These are phyloP conservation scores for Pharmacophagus antenor DNA, from an alignment of 2,888 invertebrate genomes.

Conservation along the genomic window DNA sequence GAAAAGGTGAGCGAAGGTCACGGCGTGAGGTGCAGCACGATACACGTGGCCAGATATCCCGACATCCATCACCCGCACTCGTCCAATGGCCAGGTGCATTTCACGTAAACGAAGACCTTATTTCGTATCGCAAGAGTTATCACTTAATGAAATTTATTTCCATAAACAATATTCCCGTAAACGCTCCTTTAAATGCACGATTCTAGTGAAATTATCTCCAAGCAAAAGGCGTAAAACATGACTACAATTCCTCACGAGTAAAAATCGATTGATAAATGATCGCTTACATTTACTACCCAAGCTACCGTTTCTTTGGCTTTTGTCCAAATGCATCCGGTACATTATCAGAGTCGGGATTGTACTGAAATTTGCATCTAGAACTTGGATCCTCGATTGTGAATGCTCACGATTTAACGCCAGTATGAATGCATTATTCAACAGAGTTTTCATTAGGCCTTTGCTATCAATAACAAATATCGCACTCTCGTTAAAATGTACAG, in stretches of 20 bases:
- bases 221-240: slow-evolving; percentile 30
- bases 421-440: slow-evolving; percentile 80
- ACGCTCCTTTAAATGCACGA: slow-evolving; percentile 12
- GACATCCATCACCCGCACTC: slow-evolving; percentile 34
- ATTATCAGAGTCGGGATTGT: slow-evolving; percentile 70
- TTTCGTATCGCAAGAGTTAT: slow-evolving; percentile 48
- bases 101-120: slow-evolving; percentile 39
- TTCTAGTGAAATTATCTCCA: slow-evolving; percentile 22
- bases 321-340: slow-evolving; percentile 63
- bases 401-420: slow-evolving; percentile 80
- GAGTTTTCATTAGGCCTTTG: slow-evolving; percentile 77
- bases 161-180: slow-evolving; percentile 30
- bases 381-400: slow-evolving; percentile 71
- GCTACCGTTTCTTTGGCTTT: slow-evolving; percentile 47
- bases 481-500: slow-evolving; percentile 78
- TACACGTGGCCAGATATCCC: slow-evolving; percentile 47
- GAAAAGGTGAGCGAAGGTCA: slow-evolving; percentile 75
- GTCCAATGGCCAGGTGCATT: slow-evolving; percentile 32
- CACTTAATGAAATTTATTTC: slow-evolving; percentile 42
- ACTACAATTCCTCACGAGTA: slow-evolving; percentile 41
- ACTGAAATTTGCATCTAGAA: slow-evolving; percentile 75
- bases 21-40: slow-evolving; percentile 72
- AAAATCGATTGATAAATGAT: slow-evolving; percentile 45
- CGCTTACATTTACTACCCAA: slow-evolving; percentile 47
- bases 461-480: slow-evolving; percentile 72